Evolutionary conservation across 2,113 vertebrate genomes (phyloP).

Genomic region (Amblyopsis rosae): DNA sequence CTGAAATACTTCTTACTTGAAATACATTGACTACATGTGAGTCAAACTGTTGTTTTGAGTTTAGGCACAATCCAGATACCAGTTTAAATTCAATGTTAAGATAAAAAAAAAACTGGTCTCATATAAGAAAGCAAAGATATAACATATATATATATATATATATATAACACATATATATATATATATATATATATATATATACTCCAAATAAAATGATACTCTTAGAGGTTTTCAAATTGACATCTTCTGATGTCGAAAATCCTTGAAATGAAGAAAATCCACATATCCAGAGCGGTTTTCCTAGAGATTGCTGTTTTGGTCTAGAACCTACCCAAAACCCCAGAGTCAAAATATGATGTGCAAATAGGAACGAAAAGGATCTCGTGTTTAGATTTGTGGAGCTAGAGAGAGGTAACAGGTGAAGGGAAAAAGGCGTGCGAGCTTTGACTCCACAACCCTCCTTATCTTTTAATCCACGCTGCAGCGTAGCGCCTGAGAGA

Average conservation of each 20-base stretch:
- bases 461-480: no score
- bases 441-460: neutral
- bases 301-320: conserved; percentile 42
- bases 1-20: conserved; percentile 49
- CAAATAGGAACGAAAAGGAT: conserved; percentile 30
- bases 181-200: conserved; percentile 18
- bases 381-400: conserved; percentile 36
- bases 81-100: conserved; percentile 30
- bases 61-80: conserved; percentile 29
- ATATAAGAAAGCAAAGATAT: conserved; percentile 17
- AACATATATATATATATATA: conserved; percentile 27
- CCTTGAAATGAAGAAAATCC: conserved; percentile 25
- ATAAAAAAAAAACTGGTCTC: conserved; percentile 15
- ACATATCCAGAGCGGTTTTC: conserved; percentile 40
- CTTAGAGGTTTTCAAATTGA: conserved; percentile 7
- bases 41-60: conserved; percentile 26
- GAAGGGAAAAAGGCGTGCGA: conserved; percentile 3
- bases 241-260: conserved; percentile 22
- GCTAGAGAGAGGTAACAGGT: neutral
- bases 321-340: conserved; percentile 65
- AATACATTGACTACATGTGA: conserved; percentile 43
- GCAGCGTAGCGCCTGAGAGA: no score
- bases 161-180: no score
- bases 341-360: conserved; percentile 28
- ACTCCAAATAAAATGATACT: conserved; percentile 33